phyloP scores from a whole-genome alignment of 2,888 invertebrate species.

The Coremacera marginata region DNA sequence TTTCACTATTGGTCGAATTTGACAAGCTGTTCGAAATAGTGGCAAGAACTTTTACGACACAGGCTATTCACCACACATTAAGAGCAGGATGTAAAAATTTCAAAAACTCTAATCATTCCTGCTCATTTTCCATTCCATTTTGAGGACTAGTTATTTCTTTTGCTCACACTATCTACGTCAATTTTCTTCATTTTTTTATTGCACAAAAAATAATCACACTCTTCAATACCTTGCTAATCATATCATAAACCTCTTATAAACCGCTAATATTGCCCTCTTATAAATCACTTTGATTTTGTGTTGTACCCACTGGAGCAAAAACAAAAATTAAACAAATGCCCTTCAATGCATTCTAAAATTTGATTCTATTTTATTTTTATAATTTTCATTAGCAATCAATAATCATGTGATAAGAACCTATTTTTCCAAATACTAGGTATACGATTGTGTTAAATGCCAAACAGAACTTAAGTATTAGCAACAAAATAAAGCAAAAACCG shows the following conservation, averaged over 20 bases:
- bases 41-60: too few relatives aligned
- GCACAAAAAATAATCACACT: slow-evolving; percentile 10
- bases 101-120: too few relatives aligned
- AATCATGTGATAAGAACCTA: slow-evolving; percentile 60
- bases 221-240: slow-evolving; percentile 10
- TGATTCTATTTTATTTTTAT: slow-evolving; percentile 46
- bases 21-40: too few relatives aligned
- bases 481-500: neutral
- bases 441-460: neutral
- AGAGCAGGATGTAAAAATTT: too few relatives aligned
- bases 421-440: slow-evolving; percentile 21
- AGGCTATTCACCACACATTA: too few relatives aligned
- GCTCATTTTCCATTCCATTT: too few relatives aligned
- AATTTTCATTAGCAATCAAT: slow-evolving; percentile 57
- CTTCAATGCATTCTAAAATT: slow-evolving; percentile 52
- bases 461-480: neutral
- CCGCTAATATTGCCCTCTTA: neutral
- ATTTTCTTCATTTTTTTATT: slow-evolving; percentile 15
- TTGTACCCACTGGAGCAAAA: neutral
- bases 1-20: too few relatives aligned
- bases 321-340: slow-evolving; percentile 48
- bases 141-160: too few relatives aligned
- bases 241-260: neutral
- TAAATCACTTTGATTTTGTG: slow-evolving; percentile 14
- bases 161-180: slow-evolving; percentile 2